These are phyloP conservation scores for Sebastes hubbsi DNA, from an alignment of 2,797 vertebrate genomes.

Conservation along the genomic window DNA sequence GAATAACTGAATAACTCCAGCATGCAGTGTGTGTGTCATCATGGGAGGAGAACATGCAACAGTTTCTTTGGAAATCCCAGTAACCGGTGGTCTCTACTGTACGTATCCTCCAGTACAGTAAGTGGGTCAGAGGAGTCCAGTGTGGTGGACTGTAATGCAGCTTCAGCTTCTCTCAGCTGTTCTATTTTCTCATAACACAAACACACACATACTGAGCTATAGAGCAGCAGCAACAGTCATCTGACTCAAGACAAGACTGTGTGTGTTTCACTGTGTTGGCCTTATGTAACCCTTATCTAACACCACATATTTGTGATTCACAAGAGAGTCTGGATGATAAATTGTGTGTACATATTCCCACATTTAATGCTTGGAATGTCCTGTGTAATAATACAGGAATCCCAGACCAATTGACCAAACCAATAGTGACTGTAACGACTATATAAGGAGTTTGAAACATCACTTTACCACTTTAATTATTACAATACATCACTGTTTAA, in stretches of 20 bases:
- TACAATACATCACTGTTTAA: too few relatives aligned
- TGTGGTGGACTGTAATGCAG: slow-evolving; percentile 2
- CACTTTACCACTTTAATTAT: not conserved
- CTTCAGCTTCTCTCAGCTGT: slow-evolving; percentile 50
- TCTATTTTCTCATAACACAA: slow-evolving; percentile 34
- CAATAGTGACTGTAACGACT: not conserved
- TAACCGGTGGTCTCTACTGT: slow-evolving; percentile 14
- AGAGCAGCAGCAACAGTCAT: slow-evolving; percentile 54
- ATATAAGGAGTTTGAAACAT: not conserved
- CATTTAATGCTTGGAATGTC: not conserved
- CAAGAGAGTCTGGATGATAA: not conserved
- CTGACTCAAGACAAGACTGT: slow-evolving; percentile 50
- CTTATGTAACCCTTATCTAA: slow-evolving; percentile 36
- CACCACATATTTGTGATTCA: slow-evolving; percentile 17
- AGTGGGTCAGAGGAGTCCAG: slow-evolving; percentile 58
- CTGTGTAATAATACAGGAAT: not conserved
- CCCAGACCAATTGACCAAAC: not conserved
- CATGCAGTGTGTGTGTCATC: not conserved
- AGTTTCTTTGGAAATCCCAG: slow-evolving; percentile 2
- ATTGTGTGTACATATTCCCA: not conserved
- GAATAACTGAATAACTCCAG: not conserved
- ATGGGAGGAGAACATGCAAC: not conserved
- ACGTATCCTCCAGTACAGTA: not conserved
- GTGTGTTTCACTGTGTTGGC: slow-evolving; percentile 13
- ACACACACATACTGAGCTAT: slow-evolving; percentile 10